Base-by-base conservation (phyloP, 2,888 invertebrate species). In the Archaeoteleia sp. region DNA sequence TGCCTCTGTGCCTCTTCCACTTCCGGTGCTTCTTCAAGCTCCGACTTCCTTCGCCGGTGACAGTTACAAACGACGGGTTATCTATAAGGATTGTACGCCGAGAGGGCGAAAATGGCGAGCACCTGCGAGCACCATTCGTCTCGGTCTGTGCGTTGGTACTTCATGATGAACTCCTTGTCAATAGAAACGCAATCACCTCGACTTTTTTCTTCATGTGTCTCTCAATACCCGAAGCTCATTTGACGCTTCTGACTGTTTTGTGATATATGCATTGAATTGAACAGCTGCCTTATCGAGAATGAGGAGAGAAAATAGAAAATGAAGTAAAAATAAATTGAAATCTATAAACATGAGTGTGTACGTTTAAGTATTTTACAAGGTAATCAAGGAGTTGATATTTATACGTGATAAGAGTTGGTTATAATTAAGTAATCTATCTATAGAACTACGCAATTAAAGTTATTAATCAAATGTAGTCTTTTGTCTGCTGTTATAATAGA, bases 1-100 rank as follows among this genome's bases (percentile, higher is more conserved):
- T 42, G 66, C 23, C 29, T 57, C 43, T 40, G 45, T 54, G 32
- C 40, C 53, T 51, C 60, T 65, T 35, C 53, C 37, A 37, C 57
- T 67, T 54, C 63, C 67, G 61, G 34, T 39, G 39, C 45, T 61
- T 65, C 55, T 45, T 62, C 54, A 48, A 51, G 49, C 68, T 71
- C 69, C 70, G 72, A 48, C 69, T 71, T 70, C 65, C 73, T 71
- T 70, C 61, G 63, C 55, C 67, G 70, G 74, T 72, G 82, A 82
- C 82, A 82, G 82, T 82, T 81, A 82, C 82, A 82, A 82, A 83
- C 82, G 82, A 81, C 77, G 76, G 75, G 79, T 82, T 82, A 83
- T 83, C 81, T 78, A 74, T 78, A 80, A 82, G 81, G 80, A 82
- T 82, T 79, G 78, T 73, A 74, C 73, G 74, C 53, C 72, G 75